These are phyloP conservation scores for Origma solitaria DNA, from an alignment of 2,113 vertebrate genomes.

Conservation along the genomic window DNA sequence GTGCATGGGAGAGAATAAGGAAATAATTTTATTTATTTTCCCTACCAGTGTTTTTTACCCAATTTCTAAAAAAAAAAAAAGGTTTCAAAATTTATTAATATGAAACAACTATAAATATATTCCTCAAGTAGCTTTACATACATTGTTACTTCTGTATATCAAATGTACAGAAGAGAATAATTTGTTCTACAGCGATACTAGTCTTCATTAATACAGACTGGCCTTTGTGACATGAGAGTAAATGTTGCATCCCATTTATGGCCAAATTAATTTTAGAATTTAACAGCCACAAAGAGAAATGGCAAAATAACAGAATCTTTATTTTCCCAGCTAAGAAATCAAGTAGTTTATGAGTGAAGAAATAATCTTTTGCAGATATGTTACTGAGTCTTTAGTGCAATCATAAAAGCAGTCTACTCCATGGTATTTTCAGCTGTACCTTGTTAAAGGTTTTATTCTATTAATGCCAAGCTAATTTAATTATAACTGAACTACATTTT, in stretches of 20 bases:
- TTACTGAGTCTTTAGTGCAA: not conserved
- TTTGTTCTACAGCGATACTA: not conserved
- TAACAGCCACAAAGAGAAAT: not conserved
- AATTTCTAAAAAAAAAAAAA: not conserved
- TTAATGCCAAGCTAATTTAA: conserved; percentile 29
- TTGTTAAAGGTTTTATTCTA: not conserved
- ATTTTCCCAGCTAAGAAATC: not conserved
- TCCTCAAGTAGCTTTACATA: not conserved
- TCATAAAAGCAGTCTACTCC: not conserved
- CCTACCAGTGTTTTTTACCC: not conserved
- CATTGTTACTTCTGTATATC: not conserved
- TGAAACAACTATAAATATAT: not conserved
- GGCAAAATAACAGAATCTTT: not conserved
- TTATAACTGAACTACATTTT: not conserved
- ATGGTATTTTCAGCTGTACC: not conserved
- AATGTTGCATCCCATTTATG: not conserved
- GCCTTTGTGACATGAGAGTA: not conserved
- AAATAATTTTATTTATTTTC: not conserved
- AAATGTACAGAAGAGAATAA: not conserved
- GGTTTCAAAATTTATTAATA: not conserved
- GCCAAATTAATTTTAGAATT: not conserved
- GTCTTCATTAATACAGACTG: not conserved
- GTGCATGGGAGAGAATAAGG: not conserved
- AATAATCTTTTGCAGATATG: not conserved
- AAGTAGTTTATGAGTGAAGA: not conserved